Evolutionary conservation across 1,140 invertebrate genomes (phyloP).

Genomic region (Drosophila kurseongensis): DNA sequence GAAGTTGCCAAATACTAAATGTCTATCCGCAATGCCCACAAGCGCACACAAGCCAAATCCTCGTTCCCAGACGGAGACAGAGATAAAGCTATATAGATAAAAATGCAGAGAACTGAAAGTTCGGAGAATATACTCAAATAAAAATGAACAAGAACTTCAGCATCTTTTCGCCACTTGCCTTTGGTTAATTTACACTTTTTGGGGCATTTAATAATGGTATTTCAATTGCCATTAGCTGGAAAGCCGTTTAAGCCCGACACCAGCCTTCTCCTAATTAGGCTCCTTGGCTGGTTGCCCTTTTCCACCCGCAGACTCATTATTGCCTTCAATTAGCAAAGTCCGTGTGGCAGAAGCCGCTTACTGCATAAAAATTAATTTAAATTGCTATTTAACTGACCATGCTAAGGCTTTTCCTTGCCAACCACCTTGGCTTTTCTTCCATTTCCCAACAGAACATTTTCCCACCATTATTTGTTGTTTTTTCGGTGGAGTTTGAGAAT

Average conservation of each 20-base stretch:
- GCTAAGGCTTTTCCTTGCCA: constrained; percentile 39
- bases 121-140: constrained; percentile 9
- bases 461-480: constrained; percentile 19
- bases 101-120: background rate
- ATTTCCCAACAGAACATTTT: constrained; percentile 2
- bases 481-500: background rate
- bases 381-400: constrained; percentile 80
- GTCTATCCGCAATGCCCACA: constrained; percentile 74
- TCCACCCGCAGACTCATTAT: constrained; percentile 38
- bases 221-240: constrained; percentile 61
- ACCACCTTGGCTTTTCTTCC: constrained; percentile 27
- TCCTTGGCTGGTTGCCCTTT: constrained; percentile 49
- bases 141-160: constrained; percentile 31
- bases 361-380: constrained; percentile 80
- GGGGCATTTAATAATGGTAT: constrained; percentile 60
- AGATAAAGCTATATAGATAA: constrained; percentile 1
- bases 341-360: constrained; percentile 44
- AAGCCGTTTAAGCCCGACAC: constrained; percentile 17
- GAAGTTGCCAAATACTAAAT: constrained; percentile 76
- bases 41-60: constrained; percentile 64
- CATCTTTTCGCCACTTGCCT: constrained; percentile 8
- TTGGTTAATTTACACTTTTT: constrained; percentile 38
- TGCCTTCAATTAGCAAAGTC: constrained; percentile 64
- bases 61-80: constrained; percentile 11
- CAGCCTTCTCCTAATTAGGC: constrained; percentile 50